These are phyloP conservation scores for Rhinolophus ferrumequinum DNA, from an alignment of 2,113 vertebrate species.

Conservation along the genomic window DNA sequence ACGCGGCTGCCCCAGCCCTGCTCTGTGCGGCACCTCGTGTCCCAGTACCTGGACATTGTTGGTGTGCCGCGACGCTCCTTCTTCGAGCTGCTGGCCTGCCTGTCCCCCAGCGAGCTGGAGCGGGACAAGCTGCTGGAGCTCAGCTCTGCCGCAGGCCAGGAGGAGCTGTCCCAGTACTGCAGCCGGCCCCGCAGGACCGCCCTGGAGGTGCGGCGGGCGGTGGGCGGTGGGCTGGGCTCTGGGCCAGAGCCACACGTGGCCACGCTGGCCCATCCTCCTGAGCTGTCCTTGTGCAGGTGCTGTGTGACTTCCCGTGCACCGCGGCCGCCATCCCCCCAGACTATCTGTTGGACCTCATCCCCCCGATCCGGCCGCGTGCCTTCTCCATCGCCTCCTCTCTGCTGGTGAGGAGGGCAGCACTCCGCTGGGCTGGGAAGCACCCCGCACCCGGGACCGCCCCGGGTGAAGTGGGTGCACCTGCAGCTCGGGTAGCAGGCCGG, in stretches of 20 bases:
- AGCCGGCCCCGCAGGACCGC: slow-evolving; percentile 91
- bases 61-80: slow-evolving; percentile 94
- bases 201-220: slow-evolving; percentile 87
- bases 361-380: slow-evolving; percentile 92
- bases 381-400: slow-evolving; percentile 96
- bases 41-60: slow-evolving; percentile 91
- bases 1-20: slow-evolving; percentile 90
- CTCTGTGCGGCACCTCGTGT: slow-evolving; percentile 87
- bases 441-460: too few relatives aligned
- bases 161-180: slow-evolving; percentile 93
- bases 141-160: slow-evolving; percentile 91
- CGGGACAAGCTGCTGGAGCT: slow-evolving; percentile 93
- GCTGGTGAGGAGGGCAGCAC: slow-evolving; percentile 84
- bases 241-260: fast-evolving
- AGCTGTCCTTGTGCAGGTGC: slow-evolving; percentile 82
- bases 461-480: too few relatives aligned
- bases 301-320: slow-evolving; percentile 94
- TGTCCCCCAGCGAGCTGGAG: slow-evolving; percentile 89
- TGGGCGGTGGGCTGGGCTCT: fast-evolving
- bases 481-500: too few relatives aligned
- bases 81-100: slow-evolving; percentile 90
- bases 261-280: not conserved
- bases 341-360: slow-evolving; percentile 94
- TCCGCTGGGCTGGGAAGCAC: too few relatives aligned
- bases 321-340: slow-evolving; percentile 86